Evolutionary conservation across 2,113 vertebrate genomes (phyloP).

Genomic region (Menura novaehollandiae): DNA sequence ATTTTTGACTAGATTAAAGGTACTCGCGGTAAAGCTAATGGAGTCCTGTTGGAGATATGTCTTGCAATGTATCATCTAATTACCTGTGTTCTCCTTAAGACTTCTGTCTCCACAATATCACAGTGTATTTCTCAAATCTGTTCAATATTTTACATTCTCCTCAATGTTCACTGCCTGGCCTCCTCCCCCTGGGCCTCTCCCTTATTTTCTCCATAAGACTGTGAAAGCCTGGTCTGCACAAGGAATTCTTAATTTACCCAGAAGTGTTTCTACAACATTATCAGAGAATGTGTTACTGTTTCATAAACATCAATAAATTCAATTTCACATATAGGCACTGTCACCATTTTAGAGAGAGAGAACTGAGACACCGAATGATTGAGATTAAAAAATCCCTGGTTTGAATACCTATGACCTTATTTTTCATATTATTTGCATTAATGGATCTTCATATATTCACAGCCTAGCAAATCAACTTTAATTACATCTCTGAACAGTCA

Average conservation of each 20-base stretch:
- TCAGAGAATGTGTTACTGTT: background rate
- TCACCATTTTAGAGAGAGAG: background rate
- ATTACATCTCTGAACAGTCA: background rate
- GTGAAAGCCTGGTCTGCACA: background rate
- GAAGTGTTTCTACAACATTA: background rate
- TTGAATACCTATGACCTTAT: background rate
- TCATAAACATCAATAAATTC: background rate
- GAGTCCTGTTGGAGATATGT: background rate
- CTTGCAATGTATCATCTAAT: background rate
- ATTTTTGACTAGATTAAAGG: background rate
- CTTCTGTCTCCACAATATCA: background rate
- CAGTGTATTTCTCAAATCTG: background rate
- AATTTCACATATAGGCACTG: background rate
- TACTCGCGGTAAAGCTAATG: background rate
- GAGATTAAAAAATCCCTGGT: background rate
- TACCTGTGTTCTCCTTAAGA: background rate
- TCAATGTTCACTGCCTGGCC: background rate
- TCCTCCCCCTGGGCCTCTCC: background rate
- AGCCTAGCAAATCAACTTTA: constrained; percentile 3
- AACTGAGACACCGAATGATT: background rate
- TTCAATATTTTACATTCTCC: background rate
- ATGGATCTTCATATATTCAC: background rate
- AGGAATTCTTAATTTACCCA: background rate
- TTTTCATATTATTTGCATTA: constrained; percentile 4
- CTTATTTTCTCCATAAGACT: background rate